Percentiles rank a stretch among this genome's conserved stretches.
These are phyloP conservation scores for Tetragonula carbonaria DNA, from an alignment of 2,888 invertebrate species.

Conservation along the genomic window DNA sequence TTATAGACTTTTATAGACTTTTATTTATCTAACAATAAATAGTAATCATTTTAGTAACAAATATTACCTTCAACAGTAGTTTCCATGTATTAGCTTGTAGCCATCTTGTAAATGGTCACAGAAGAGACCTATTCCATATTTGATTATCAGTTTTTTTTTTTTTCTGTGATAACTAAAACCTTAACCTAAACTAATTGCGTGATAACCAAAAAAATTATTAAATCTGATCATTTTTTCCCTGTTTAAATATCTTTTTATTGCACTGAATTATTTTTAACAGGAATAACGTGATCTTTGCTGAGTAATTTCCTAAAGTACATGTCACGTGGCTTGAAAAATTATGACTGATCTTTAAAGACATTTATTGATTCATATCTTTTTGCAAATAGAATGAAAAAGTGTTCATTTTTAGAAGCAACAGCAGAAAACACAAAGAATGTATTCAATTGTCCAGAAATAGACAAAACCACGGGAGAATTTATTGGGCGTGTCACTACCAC, in stretches of 20 bases:
- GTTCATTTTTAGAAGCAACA: not conserved
- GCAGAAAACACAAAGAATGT: not conserved
- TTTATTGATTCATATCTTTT: not conserved
- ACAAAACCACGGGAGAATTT: not conserved
- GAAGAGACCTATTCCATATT: constrained; percentile 57
- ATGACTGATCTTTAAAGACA: not conserved
- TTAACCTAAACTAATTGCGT: not conserved
- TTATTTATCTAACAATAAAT: not conserved
- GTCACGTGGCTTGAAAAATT: not conserved
- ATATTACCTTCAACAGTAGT: not conserved
- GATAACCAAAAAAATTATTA: not conserved
- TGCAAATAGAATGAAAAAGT: not conserved
- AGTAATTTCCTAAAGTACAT: not conserved
- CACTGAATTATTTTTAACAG: not conserved
- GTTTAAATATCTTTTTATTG: not conserved
- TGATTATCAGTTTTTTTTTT: constrained; percentile 27
- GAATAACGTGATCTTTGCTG: not conserved
- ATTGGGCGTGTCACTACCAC: constrained; percentile 28
- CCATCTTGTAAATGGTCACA: constrained; percentile 64
- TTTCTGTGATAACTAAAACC: not conserved
- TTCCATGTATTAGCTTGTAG: constrained; percentile 31
- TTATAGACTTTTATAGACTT: not conserved
- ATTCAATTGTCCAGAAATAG: constrained; percentile 28
- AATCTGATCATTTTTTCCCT: not conserved
- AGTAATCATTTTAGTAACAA: not conserved